These are phyloP conservation scores for Spheniscus mendiculus DNA, from an alignment of 2,113 vertebrate genomes.

Conservation along the genomic window DNA sequence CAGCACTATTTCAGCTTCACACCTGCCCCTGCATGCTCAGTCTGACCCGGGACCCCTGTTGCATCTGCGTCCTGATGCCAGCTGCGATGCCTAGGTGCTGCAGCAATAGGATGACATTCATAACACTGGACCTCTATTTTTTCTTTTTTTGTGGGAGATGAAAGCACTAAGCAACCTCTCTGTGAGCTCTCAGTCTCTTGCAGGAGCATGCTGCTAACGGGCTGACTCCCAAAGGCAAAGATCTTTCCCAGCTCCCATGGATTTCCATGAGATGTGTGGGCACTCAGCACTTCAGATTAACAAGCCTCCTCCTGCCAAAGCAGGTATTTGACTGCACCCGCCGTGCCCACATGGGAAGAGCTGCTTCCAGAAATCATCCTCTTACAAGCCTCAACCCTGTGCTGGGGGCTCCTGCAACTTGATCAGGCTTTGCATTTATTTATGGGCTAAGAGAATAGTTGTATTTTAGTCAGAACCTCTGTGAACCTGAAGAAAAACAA, in stretches of 20 bases:
- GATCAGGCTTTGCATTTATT: constrained; percentile 19
- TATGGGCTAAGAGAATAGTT: background rate
- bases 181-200: background rate
- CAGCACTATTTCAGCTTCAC: background rate
- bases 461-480: background rate
- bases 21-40: background rate
- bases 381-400: background rate
- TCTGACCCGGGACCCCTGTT: background rate
- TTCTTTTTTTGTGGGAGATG: background rate
- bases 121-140: background rate
- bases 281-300: background rate
- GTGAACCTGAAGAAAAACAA: background rate
- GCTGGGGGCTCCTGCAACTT: background rate
- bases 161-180: background rate
- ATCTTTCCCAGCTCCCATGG: background rate
- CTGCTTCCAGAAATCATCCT: background rate
- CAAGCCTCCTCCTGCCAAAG: background rate
- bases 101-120: background rate
- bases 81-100: background rate
- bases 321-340: background rate
- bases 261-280: background rate
- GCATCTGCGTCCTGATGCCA: background rate
- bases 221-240: background rate
- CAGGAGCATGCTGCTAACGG: background rate
- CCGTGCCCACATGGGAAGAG: background rate